phyloP scores from a whole-genome alignment of 2,797 vertebrate species.

The Typhlichthys subterraneus region DNA sequence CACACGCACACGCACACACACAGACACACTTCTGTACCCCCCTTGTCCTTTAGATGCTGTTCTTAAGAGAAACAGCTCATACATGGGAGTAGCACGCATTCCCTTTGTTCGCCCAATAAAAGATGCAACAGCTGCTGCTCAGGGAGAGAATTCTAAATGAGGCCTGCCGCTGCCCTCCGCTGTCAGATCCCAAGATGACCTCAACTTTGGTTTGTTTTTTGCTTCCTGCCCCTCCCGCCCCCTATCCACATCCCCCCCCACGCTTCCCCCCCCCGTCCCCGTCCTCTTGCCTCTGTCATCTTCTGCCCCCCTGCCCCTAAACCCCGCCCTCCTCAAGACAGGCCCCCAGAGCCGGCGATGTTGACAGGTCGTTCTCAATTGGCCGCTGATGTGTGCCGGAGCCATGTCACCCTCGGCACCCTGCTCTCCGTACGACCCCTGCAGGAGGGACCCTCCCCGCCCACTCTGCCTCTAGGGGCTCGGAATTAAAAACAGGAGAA shows the following conservation, averaged over 20 bases:
- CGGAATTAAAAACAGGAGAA: too few species aligned
- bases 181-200: slow-evolving; percentile 73
- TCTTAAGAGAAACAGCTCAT: slow-evolving; percentile 59
- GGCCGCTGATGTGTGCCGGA: slow-evolving; percentile 35
- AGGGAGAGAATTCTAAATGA: slow-evolving; percentile 76
- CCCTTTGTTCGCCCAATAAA: slow-evolving; percentile 72
- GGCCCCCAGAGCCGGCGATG: slow-evolving; percentile 59
- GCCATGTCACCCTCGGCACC: too few species aligned
- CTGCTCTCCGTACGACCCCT: too few species aligned
- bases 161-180: slow-evolving; percentile 66
- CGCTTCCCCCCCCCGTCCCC: slow-evolving; percentile 3
- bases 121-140: slow-evolving; percentile 78
- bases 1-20: neutral
- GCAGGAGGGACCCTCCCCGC: too few species aligned
- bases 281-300: slow-evolving; percentile 32
- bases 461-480: too few species aligned
- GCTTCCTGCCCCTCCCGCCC: slow-evolving; percentile 32
- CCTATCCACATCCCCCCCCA: slow-evolving; percentile 22
- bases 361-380: slow-evolving; percentile 72
- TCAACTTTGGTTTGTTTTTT: slow-evolving; percentile 36
- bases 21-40: slow-evolving; percentile 23
- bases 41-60: slow-evolving; percentile 48
- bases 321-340: slow-evolving; percentile 23
- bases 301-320: slow-evolving; percentile 22
- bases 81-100: slow-evolving; percentile 59